Evolutionary conservation across 1,140 invertebrate species (phyloP), one percentile per base, ranked within the genome.

Genomic region (Potamilus streckersoni): DNA sequence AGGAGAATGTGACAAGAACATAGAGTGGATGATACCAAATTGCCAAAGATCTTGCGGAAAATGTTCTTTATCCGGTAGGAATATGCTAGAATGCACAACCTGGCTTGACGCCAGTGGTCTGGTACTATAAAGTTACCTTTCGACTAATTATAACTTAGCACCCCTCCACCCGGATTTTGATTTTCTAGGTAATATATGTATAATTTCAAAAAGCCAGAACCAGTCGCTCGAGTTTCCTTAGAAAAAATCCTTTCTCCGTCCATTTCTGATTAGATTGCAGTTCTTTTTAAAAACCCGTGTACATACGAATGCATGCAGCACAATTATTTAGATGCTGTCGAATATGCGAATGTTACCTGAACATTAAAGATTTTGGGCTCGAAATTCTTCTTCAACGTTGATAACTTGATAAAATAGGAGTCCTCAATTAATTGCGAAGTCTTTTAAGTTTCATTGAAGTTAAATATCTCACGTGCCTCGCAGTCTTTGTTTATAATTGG

Each of bases 21-120:
- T 82, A 5, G 63, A 15, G 3, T 83, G 80, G 81, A 84, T 84
- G 83, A 79, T 79, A 31, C 67, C 74, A 19, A 82, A 84, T 75
- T 84, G 83, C 60, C 67, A 78, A 31, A 79, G 78, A 61, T 72
- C 77, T 23, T 84, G 83, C 57, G 62, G 63, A 13, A 80, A 80
- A 67, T 84, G 83, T 72, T 69, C 2, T 76, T 79, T 27, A 75
- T 77, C 81, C 58, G 17, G 78, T 69, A 3, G 55, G 17, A 6
- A 12, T 13, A 14, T 61, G 19, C n/a, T 19, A 19, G 16, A 58
- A 61, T 61, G 17, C 60, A 19, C 13, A 19, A 3, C 20, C 13
- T 2, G 20, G 60, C 20, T 61, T 61, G 6, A 61, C 60, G 17
- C 20, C 60, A 3, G 3, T 19, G 1, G 4, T 3, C 60, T 38